phyloP scores from a whole-genome alignment of 1,140 invertebrate genomes.

The Melipona quadrifasciata region DNA sequence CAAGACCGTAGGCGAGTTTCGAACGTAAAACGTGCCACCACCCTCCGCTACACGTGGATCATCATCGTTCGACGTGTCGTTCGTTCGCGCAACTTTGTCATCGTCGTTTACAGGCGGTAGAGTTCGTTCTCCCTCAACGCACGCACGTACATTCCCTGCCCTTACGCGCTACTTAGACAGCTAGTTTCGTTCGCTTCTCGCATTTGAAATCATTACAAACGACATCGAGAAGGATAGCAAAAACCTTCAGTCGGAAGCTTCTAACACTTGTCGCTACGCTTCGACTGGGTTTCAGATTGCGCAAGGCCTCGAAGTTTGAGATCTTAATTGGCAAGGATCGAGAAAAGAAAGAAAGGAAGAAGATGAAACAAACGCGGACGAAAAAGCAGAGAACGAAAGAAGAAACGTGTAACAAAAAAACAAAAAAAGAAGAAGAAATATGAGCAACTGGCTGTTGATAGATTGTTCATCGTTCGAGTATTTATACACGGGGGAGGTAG shows the following conservation, averaged over 20 bases:
- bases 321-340: not conserved
- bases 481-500: constrained; percentile 21
- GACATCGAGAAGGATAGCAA: not conserved
- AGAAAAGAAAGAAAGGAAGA: not conserved
- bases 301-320: constrained; percentile 19
- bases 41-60: not conserved
- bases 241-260: not conserved
- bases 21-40: not conserved
- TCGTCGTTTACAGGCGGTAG: not conserved
- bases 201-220: not conserved
- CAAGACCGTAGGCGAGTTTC: not conserved
- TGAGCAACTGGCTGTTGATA: not conserved
- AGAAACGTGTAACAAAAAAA: not conserved
- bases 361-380: not conserved
- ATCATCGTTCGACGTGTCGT: not conserved
- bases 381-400: too few relatives aligned
- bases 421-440: not conserved
- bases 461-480: not conserved
- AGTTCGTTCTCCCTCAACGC: not conserved
- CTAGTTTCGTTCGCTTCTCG: not conserved
- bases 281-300: constrained; percentile 31
- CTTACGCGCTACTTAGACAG: not conserved
- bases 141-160: not conserved
- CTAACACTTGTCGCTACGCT: not conserved
- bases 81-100: not conserved